Evolutionary conservation across 2,113 vertebrate genomes (phyloP), one percentile per base, ranked within the genome.

Genomic region (Trogon surrucura): DNA sequence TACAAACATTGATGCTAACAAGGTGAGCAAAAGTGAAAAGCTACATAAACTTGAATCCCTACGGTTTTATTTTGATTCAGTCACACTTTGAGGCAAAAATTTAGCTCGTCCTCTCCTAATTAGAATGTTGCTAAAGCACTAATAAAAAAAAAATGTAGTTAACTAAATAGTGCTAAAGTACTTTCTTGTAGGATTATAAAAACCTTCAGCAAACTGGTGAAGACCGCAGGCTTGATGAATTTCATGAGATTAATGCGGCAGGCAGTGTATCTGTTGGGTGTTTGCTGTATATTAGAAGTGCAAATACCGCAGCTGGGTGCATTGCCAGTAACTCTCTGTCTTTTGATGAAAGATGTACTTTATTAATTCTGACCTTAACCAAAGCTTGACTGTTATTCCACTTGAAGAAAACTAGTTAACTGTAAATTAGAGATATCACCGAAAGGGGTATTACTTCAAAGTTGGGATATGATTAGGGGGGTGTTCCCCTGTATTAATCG

Each of bases 401-500:
- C 83, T 97, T 93, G 26, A 72, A 78, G 57, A 91, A 91, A 87
- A 72, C 53, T 73, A 90, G 86, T 89, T 96, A 80, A 74, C 88
- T 95, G n/a, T 95, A 95, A 89, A 93, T 95, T 88, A 85, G 83
- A 88, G 67, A 50, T 89, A 80, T 44, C 57, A 79, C 17, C 16
- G 5, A 80, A 93, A 95, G 84, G 56, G 38, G 48, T 72, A 54
- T 89, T 82, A 81, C 73, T 96, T 97, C 94, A 91, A 87, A 96
- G 88, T 45, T 89, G 77, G 38, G 53, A 51, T 93, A 50, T 89
- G 27, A 91, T 95, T 94, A 94, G 75, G 79, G 73, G 36, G 95
- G 81, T 94, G 73, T 85, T 97, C 89, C 82, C 77, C 80, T 94
- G 38, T 94, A 87, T 95, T 96, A 96, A 96, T 47, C 6, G 61